Evolutionary conservation across 2,888 invertebrate genomes (phyloP).

Genomic region (Xestia c-nigrum): DNA sequence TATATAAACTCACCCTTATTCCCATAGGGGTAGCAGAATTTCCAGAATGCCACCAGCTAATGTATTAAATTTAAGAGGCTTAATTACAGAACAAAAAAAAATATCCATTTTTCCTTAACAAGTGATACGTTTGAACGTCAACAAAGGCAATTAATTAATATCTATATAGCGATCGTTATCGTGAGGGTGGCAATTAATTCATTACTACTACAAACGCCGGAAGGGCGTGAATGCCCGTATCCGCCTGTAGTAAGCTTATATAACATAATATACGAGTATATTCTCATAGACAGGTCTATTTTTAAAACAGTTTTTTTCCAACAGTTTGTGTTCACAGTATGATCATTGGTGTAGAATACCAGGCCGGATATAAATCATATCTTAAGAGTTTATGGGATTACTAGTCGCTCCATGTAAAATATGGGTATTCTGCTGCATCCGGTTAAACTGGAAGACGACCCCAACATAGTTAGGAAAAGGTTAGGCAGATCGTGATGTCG

Average conservation of each 20-base stretch:
- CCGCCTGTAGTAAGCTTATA: not conserved
- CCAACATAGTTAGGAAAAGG: too few relatives aligned
- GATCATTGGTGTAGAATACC: not conserved
- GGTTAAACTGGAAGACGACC: too few relatives aligned
- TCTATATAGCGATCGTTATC: constrained; percentile 30
- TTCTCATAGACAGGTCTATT: not conserved
- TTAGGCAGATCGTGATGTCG: too few relatives aligned
- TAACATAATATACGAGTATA: not conserved
- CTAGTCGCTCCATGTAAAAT: too few relatives aligned
- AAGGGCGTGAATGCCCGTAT: constrained; percentile 13
- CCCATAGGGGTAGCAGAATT: too few relatives aligned
- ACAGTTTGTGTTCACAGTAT: not conserved
- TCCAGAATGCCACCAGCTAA: too few relatives aligned
- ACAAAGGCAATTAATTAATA: constrained; percentile 33
- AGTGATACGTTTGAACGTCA: constrained; percentile 8
- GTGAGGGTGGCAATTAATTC: constrained; percentile 39
- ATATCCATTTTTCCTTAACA: constrained; percentile 39
- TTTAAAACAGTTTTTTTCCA: not conserved
- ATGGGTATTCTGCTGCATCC: too few relatives aligned
- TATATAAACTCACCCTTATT: too few relatives aligned
- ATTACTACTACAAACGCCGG: constrained; percentile 19
- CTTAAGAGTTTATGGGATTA: not conserved
- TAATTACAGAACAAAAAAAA: too few relatives aligned
- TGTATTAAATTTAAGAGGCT: too few relatives aligned
- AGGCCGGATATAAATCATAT: not conserved